Percentiles rank a stretch among this genome's conserved stretches.
These are phyloP conservation scores for Pyrrhosoma nymphula DNA, from an alignment of 2,888 invertebrate species.

Conservation along the genomic window DNA sequence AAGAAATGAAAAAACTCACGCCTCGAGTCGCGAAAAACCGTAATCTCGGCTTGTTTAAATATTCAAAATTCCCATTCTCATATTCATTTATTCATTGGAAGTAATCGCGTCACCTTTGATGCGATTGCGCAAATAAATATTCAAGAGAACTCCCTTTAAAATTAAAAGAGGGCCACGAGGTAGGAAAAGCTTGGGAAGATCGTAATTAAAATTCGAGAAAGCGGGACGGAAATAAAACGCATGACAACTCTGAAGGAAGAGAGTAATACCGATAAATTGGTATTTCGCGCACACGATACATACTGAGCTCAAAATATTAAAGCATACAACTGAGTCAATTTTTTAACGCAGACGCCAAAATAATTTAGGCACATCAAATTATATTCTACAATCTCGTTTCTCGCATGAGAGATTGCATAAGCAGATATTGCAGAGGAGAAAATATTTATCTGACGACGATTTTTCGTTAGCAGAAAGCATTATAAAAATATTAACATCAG, in stretches of 20 bases:
- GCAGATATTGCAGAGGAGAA: no score
- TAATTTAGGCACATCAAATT: no score
- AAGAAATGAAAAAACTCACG: background rate
- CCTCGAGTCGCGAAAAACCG: background rate
- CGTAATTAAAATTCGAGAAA: background rate
- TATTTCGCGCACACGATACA: no score
- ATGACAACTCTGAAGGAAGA: background rate
- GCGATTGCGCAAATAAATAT: background rate
- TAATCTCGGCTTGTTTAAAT: background rate
- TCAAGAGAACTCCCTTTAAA: background rate
- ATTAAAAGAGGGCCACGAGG: background rate
- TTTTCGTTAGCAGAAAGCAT: no score
- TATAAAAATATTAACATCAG: no score
- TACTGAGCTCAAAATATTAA: no score
- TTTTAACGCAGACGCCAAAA: no score
- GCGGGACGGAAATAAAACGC: background rate
- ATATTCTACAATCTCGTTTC: no score
- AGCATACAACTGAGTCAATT: no score
- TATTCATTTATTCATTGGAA: slow-evolving; percentile 22
- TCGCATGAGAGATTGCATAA: no score
- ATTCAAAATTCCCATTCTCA: slow-evolving; percentile 21
- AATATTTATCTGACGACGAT: no score
- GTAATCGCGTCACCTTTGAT: background rate
- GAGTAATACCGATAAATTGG: background rate
- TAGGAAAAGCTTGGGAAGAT: background rate